Base-by-base conservation (phyloP, 2,797 vertebrate species). In the Silurus aristotelis region DNA sequence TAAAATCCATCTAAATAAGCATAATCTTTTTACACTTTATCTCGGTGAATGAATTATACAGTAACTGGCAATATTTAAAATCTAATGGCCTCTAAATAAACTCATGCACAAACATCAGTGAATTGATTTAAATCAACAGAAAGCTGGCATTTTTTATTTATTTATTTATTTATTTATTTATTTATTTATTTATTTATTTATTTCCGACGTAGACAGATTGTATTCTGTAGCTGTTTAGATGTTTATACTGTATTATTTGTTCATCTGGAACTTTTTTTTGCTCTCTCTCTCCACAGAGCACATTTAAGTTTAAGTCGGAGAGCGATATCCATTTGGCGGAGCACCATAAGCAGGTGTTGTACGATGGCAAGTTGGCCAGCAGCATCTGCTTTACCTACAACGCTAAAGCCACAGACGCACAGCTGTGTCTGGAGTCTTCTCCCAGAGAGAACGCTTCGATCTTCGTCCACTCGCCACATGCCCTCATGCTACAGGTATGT, bases 271-370 rank as follows among this genome's bases (percentile, higher is more conserved):
- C 25, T 79, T 20, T 83, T 48, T 73, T 25, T 75, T 27, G 77
- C 55, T 58, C 52, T 61, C 70, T 81, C 55, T 72, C 17, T 64
- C 92, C 86, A 60, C 90, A 99, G 98, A 97, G 97, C 90, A 97
- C 95, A 0, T 99, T 99, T 93, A 98, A 98, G 91, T 99, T 98
- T 93, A 98, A 97, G 93, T 97, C 97, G 4, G 98, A 99, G 96
- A 98, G 97, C 9, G 97, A 99, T 90, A 95, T 98, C 86, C 97
- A 98, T 87, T 94, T 99, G 55, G 96, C 94, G 58, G 97, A 98
- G 82, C 98, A 99, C 90, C 98, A 99, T 92, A 98, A 97, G 90
- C 93, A 96, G 90, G 93, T 99, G 73, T 84, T 99, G 20, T 99
- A 99, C 78, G 98, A 99, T 83, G 94, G 96, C 86, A 98, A 97